Conservation (phyloP, 2,797 vertebrate genomes). For the Arremon brunneinucha region DNA sequence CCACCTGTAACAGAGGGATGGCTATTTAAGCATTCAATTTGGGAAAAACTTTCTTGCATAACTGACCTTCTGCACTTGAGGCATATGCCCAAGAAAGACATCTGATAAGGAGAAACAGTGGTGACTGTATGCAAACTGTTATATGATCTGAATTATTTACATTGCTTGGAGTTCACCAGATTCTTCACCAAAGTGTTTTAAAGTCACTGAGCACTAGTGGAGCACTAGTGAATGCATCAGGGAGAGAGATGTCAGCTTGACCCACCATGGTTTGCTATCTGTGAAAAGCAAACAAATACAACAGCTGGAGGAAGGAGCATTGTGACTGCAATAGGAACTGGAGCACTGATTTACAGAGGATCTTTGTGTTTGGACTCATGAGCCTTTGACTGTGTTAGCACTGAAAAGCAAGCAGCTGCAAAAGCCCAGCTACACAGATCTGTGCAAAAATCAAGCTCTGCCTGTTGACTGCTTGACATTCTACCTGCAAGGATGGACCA, state of each 20-base stretch:
- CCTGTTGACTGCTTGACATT: background rate
- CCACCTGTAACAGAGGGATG: background rate
- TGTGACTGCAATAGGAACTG: background rate
- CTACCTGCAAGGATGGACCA: background rate
- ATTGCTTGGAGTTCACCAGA: background rate
- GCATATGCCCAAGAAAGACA: background rate
- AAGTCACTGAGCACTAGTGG: background rate
- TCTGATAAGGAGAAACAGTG: background rate
- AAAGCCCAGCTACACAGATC: background rate
- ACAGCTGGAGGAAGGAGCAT: background rate
- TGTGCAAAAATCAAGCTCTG: background rate
- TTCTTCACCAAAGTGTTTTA: background rate
- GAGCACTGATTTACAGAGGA: background rate
- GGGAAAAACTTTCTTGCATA: background rate
- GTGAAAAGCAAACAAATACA: constrained; percentile 37
- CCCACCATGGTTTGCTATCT: background rate
- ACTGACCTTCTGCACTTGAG: background rate
- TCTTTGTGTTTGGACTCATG: background rate
- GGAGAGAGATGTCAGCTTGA: background rate
- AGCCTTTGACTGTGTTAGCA: background rate
- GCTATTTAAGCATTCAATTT: background rate
- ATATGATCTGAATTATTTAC: background rate
- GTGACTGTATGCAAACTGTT: background rate
- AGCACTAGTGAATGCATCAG: background rate
- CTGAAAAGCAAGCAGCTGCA: background rate